Evolutionary conservation across 2,888 invertebrate species (phyloP).

Genomic region (Digitonthophagus gazella): DNA sequence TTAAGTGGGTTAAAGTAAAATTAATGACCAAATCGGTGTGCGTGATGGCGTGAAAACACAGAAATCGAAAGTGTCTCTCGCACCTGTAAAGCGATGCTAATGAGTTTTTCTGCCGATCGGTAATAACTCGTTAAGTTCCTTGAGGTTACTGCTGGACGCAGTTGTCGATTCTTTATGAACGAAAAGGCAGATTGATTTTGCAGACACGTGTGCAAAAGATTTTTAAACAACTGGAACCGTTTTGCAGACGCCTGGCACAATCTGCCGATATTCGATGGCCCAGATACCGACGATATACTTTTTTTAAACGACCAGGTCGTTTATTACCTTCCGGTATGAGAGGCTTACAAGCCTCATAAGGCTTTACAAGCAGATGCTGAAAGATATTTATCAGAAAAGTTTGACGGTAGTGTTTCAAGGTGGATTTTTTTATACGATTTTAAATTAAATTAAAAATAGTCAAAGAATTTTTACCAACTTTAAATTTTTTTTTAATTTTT

Average conservation of each 20-base stretch:
- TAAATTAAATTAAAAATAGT: neutral
- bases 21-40: neutral
- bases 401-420: neutral
- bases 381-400: neutral
- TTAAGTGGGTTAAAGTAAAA: neutral
- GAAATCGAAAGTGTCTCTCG: neutral
- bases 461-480: no score
- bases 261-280: neutral
- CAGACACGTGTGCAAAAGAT: constrained; percentile 11
- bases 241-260: neutral
- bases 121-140: neutral
- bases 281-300: neutral
- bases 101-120: neutral
- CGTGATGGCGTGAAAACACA: neutral
- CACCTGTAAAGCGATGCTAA: neutral
- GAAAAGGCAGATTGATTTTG: constrained; percentile 18
- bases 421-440: no score
- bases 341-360: neutral
- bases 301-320: constrained; percentile 4
- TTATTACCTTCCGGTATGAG: neutral
- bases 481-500: no score
- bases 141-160: neutral
- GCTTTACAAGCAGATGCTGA: neutral
- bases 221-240: constrained; percentile 16
- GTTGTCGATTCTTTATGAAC: constrained; percentile 12